Percentiles rank a stretch among this genome's conserved stretches.
phyloP scores from a whole-genome alignment of 2,888 invertebrate genomes.

The Apodemia hepburni region DNA sequence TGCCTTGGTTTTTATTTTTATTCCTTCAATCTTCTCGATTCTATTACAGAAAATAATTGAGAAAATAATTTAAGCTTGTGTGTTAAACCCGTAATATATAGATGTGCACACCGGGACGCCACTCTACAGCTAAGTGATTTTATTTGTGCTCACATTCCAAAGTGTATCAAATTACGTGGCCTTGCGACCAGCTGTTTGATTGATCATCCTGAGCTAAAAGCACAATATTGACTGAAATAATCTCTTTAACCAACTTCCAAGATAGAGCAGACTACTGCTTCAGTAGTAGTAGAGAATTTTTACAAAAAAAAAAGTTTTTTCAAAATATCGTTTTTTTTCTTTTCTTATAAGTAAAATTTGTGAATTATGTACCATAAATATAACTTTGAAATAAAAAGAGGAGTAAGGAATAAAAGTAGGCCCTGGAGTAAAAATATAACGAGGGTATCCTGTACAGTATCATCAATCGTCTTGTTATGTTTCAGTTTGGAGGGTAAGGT shows the following conservation, averaged over 20 bases:
- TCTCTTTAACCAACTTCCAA: not conserved
- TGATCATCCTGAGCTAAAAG: slow-evolving; percentile 73
- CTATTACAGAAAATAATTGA: slow-evolving; percentile 27
- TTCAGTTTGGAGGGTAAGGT: too few relatives aligned
- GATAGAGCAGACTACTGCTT: not conserved
- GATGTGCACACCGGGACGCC: slow-evolving; percentile 69
- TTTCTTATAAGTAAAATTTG: too few relatives aligned
- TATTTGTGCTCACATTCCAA: slow-evolving; percentile 78
- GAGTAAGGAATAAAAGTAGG: too few relatives aligned
- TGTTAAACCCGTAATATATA: slow-evolving; percentile 43
- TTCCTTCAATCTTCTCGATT: not conserved
- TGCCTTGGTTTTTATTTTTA: not conserved
- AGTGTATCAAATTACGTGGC: slow-evolving; percentile 75
- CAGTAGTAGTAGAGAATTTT: too few relatives aligned
- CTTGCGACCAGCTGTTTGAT: slow-evolving; percentile 46
- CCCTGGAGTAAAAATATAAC: too few relatives aligned
- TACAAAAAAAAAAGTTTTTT: too few relatives aligned
- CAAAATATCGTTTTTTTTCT: too few relatives aligned
- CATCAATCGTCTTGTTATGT: too few relatives aligned
- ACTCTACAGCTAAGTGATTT: slow-evolving; percentile 76
- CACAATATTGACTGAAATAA: slow-evolving; percentile 32
- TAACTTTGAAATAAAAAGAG: too few relatives aligned
- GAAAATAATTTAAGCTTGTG: slow-evolving; percentile 33
- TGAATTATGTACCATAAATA: too few relatives aligned
- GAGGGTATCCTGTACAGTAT: too few relatives aligned